Conservation (phyloP, 2,113 vertebrate species). For the Heterochromis multidens region DNA sequence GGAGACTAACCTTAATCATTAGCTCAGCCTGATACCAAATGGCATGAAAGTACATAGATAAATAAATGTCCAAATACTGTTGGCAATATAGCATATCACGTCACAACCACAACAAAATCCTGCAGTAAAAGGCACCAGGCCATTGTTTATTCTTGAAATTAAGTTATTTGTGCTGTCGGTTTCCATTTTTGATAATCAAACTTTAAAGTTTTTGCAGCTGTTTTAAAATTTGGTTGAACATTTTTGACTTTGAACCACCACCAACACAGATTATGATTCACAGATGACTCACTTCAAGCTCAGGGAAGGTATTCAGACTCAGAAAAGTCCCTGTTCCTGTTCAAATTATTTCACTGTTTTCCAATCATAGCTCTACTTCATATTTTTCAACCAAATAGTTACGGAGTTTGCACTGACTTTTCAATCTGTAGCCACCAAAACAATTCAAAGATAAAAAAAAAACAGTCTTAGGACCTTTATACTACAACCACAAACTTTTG, state of each 20-base stretch:
- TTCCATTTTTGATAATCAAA: background rate
- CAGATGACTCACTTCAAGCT: background rate
- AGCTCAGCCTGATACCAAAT: background rate
- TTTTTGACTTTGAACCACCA: background rate
- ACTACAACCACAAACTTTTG: background rate
- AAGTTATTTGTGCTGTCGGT: background rate
- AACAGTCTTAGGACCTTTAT: background rate
- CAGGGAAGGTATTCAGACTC: background rate
- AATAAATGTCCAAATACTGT: background rate
- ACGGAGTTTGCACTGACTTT: background rate
- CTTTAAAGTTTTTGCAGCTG: background rate
- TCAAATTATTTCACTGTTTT: background rate
- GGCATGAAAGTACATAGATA: background rate
- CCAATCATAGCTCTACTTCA: background rate
- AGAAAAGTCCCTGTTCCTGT: background rate
- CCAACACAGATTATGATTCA: background rate
- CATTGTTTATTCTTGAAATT: background rate
- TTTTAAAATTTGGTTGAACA: background rate
- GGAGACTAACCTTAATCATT: background rate
- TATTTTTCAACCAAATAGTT: background rate
- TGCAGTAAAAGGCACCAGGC: background rate
- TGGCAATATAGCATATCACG: background rate
- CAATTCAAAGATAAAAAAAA: background rate
- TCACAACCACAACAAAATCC: background rate
- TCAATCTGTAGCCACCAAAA: background rate